Conservation (phyloP, 2,113 vertebrate species). For the Meleagris gallopavo region DNA sequence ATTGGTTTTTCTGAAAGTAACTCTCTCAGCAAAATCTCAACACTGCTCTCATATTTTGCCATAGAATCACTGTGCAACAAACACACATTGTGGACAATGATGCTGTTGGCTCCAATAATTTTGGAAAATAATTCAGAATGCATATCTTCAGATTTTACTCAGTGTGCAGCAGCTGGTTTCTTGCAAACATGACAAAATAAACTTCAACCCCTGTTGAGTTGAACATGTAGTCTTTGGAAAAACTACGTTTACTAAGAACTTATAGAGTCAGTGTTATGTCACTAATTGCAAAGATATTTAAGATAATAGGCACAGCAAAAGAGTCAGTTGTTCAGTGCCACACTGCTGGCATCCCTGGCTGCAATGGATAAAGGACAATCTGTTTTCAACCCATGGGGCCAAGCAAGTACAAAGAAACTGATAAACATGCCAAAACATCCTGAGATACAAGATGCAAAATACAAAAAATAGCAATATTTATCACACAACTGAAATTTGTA, state of each 20-base stretch:
- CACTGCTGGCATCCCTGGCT: background rate
- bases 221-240: background rate
- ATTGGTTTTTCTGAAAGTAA: background rate
- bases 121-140: background rate
- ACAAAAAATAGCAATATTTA: background rate
- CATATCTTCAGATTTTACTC: background rate
- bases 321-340: background rate
- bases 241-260: background rate
- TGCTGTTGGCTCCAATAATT: background rate
- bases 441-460: background rate
- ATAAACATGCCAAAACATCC: background rate
- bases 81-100: accelerated
- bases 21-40: background rate
- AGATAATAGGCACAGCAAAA: background rate
- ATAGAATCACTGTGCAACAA: background rate
- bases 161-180: too few relatives aligned
- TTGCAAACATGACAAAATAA: background rate
- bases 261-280: background rate
- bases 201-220: background rate
- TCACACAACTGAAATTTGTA: background rate
- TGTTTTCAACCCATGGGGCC: background rate
- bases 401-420: background rate
- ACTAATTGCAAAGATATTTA: background rate
- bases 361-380: background rate
- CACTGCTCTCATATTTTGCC: background rate